phyloP scores from a whole-genome alignment of 2,113 vertebrate genomes.

The Heliornis fulica region DNA sequence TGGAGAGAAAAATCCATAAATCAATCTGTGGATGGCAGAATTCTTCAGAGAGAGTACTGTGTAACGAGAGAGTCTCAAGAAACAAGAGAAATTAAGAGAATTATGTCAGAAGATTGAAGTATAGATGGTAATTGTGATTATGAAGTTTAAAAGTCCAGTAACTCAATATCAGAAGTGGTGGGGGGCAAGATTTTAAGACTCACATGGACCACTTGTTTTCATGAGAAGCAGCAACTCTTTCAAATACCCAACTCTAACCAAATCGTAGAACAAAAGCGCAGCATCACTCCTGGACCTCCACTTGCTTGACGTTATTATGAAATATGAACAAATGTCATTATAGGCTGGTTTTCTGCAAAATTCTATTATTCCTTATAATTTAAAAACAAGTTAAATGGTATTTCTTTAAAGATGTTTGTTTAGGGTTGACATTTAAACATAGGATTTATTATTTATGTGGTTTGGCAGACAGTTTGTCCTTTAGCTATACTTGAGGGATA shows the following conservation, averaged over 20 bases:
- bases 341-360: not conserved
- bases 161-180: not conserved
- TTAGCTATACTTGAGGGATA: not conserved
- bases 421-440: conserved; percentile 32
- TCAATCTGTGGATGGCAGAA: not conserved
- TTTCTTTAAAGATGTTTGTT: not conserved
- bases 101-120: not conserved
- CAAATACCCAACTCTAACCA: not conserved
- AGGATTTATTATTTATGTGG: conserved; percentile 24
- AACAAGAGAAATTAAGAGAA: not conserved
- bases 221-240: not conserved
- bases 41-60: not conserved
- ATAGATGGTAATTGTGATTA: not conserved
- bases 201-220: not conserved
- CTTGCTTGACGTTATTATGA: not conserved
- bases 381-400: not conserved
- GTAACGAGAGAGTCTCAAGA: not conserved
- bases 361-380: not conserved
- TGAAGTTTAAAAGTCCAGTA: not conserved
- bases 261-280: not conserved
- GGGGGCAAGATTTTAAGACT: not conserved
- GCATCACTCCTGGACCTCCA: not conserved
- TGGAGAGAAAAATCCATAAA: not conserved
- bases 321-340: conserved; percentile 5
- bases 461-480: conserved; percentile 26